phyloP scores from a whole-genome alignment of 2,797 vertebrate genomes.

The Hippocampus kuda region DNA sequence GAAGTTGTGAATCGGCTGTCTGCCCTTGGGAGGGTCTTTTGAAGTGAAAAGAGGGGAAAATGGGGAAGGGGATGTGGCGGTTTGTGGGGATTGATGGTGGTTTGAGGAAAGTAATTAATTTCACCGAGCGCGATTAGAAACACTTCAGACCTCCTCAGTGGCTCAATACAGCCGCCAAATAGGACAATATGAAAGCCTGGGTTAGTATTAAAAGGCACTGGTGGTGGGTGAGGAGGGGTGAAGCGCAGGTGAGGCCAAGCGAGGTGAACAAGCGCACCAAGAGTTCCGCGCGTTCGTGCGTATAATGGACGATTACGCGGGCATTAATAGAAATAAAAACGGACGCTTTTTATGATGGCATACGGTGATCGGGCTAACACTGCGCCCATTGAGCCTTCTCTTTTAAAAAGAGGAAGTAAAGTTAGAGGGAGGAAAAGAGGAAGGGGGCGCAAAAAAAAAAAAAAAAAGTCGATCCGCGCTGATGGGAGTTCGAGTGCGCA shows the following conservation, averaged over 20 bases:
- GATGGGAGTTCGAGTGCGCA: slow-evolving; percentile 51
- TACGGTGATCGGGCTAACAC: background rate
- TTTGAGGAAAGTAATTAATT: slow-evolving; percentile 69
- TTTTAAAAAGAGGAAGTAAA: slow-evolving; percentile 45
- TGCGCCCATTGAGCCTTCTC: background rate
- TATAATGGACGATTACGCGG: background rate
- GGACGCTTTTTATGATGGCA: background rate
- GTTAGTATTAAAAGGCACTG: slow-evolving; percentile 22
- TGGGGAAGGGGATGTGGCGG: slow-evolving; percentile 18
- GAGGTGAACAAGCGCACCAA: background rate
- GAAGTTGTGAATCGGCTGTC: slow-evolving; percentile 65
- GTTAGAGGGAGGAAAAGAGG: slow-evolving; percentile 4
- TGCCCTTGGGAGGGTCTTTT: slow-evolving; percentile 72
- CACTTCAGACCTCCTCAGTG: slow-evolving; percentile 50
- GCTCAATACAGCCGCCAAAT: slow-evolving; percentile 49
- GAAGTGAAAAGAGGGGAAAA: slow-evolving; percentile 53
- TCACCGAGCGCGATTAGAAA: slow-evolving; percentile 62
- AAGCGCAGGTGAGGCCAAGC: background rate
- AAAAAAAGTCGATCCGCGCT: slow-evolving; percentile 13
- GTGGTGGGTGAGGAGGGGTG: slow-evolving; percentile 5
- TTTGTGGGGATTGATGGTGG: slow-evolving; percentile 16
- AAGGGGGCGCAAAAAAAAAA: background rate
- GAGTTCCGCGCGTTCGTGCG: no score
- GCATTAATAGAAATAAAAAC: background rate
- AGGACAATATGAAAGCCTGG: slow-evolving; percentile 53